phyloP scores from a whole-genome alignment of 2,888 invertebrate genomes.

The Drosophila multiciliata region DNA sequence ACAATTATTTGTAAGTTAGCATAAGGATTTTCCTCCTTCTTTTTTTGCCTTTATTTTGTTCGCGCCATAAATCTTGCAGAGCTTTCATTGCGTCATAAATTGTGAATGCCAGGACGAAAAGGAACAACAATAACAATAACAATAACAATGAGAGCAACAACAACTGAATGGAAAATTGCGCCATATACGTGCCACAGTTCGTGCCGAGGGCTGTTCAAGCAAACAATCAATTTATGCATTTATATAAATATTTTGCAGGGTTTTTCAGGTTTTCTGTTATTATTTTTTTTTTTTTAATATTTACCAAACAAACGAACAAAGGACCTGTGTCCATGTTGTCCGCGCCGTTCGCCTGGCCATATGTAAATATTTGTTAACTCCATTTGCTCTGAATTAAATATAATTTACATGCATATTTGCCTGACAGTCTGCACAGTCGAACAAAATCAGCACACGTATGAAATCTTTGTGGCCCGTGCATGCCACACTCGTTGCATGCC shows the following conservation, averaged over 20 bases:
- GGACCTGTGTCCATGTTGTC: slow-evolving; percentile 13
- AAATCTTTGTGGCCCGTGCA: slow-evolving; percentile 20
- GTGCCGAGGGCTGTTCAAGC: slow-evolving; percentile 46
- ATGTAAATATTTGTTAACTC: slow-evolving; percentile 81
- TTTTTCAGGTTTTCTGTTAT: slow-evolving; percentile 18
- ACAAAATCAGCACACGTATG: slow-evolving; percentile 30
- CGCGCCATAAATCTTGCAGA: slow-evolving; percentile 69
- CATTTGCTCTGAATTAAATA: slow-evolving; percentile 81
- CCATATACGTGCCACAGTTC: slow-evolving; percentile 14
- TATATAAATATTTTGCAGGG: slow-evolving; percentile 55
- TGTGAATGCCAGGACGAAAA: slow-evolving; percentile 52
- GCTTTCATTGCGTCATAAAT: slow-evolving; percentile 75
- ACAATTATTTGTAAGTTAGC: slow-evolving; percentile 73
- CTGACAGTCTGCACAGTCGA: slow-evolving; percentile 46
- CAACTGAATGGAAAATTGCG: slow-evolving; percentile 36
- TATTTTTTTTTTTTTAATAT: slow-evolving; percentile 37
- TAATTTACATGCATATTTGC: slow-evolving; percentile 79
- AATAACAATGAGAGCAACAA: slow-evolving; percentile 15
- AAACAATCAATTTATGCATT: slow-evolving; percentile 80
- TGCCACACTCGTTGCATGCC: slow-evolving; percentile 60
- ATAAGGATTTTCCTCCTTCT: slow-evolving; percentile 1
- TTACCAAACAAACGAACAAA: slow-evolving; percentile 31
- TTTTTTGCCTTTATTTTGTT: slow-evolving; percentile 30
- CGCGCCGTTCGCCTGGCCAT: slow-evolving; percentile 22
- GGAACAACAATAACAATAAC: slow-evolving; percentile 30